Percentiles rank a stretch among this genome's conserved stretches.
These are phyloP conservation scores for Smittia aterrima DNA, from an alignment of 2,888 invertebrate genomes.

Conservation along the genomic window DNA sequence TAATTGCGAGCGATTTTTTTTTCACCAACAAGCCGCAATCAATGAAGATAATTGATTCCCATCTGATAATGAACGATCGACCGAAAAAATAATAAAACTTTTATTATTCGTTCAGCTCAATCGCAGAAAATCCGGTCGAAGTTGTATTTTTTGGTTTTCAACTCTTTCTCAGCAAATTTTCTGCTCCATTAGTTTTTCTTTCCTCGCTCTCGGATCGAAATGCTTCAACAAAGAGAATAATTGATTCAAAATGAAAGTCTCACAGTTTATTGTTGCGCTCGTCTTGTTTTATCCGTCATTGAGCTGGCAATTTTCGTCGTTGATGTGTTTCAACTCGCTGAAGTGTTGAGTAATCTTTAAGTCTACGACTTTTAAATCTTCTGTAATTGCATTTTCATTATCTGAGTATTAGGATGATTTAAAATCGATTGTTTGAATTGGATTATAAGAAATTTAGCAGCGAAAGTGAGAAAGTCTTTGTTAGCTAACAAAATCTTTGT, in stretches of 20 bases:
- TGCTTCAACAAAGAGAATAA: not conserved
- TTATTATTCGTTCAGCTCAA: not conserved
- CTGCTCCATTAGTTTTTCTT: conserved; percentile 10
- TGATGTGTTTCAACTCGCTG: not conserved
- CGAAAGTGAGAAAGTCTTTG: too few relatives aligned
- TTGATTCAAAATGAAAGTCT: conserved; percentile 1
- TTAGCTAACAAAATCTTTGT: too few relatives aligned
- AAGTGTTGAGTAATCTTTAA: not conserved
- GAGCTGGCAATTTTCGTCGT: not conserved
- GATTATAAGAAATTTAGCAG: too few relatives aligned
- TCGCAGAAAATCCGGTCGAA: not conserved
- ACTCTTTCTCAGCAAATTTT: not conserved
- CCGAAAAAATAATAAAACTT: not conserved
- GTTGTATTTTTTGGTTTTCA: not conserved
- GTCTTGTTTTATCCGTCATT: not conserved
- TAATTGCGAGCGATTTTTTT: not conserved
- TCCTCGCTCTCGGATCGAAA: not conserved
- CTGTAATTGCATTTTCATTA: too few relatives aligned
- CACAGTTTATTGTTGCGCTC: not conserved
- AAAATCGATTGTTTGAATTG: too few relatives aligned
- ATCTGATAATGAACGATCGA: not conserved
- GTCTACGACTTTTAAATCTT: too few relatives aligned
- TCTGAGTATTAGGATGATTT: too few relatives aligned
- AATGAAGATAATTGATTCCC: not conserved
- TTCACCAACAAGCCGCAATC: not conserved